These are phyloP conservation scores for Steinernema hermaphroditum DNA, from an alignment of 2,888 invertebrate species.

Conservation along the genomic window DNA sequence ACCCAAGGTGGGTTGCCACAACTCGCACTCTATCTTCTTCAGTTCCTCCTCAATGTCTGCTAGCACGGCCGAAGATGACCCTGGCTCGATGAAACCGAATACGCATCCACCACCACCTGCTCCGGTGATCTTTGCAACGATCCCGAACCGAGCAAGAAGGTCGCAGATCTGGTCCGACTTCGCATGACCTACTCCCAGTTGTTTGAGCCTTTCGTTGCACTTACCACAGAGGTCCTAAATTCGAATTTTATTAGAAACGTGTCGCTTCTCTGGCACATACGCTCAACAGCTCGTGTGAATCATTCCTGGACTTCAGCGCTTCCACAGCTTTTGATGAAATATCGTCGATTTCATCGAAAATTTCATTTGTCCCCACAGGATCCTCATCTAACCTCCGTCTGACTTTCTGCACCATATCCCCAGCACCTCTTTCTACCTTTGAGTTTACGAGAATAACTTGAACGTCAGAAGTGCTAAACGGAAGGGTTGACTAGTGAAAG, in stretches of 20 bases:
- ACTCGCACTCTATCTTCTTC: slow-evolving; percentile 34
- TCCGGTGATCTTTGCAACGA: slow-evolving; percentile 88
- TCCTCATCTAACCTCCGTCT: slow-evolving; percentile 73
- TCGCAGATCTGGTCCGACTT: slow-evolving; percentile 73
- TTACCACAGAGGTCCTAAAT: slow-evolving; percentile 78
- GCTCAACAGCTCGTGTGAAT: no score
- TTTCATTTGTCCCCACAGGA: slow-evolving; percentile 74
- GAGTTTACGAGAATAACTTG: slow-evolving; percentile 80
- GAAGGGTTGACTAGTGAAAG: slow-evolving; percentile 32
- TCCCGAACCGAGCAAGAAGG: slow-evolving; percentile 69
- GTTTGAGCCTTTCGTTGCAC: slow-evolving; percentile 81
- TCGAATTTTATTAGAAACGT: not conserved
- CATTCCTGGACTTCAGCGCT: slow-evolving; percentile 48
- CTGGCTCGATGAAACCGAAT: slow-evolving; percentile 72
- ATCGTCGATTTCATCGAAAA: slow-evolving; percentile 78
- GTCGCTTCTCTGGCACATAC: no score
- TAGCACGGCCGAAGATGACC: slow-evolving; percentile 43
- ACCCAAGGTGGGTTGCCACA: slow-evolving; percentile 37
- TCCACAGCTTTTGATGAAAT: slow-evolving; percentile 72
- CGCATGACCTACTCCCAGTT: slow-evolving; percentile 83
- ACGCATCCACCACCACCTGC: slow-evolving; percentile 94
- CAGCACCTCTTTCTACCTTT: slow-evolving; percentile 80
- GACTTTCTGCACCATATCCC: slow-evolving; percentile 72
- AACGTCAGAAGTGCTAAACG: slow-evolving; percentile 46
- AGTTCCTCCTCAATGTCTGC: slow-evolving; percentile 37